These are phyloP conservation scores for Napeogenes inachia DNA, from an alignment of 2,888 invertebrate genomes.

Conservation along the genomic window DNA sequence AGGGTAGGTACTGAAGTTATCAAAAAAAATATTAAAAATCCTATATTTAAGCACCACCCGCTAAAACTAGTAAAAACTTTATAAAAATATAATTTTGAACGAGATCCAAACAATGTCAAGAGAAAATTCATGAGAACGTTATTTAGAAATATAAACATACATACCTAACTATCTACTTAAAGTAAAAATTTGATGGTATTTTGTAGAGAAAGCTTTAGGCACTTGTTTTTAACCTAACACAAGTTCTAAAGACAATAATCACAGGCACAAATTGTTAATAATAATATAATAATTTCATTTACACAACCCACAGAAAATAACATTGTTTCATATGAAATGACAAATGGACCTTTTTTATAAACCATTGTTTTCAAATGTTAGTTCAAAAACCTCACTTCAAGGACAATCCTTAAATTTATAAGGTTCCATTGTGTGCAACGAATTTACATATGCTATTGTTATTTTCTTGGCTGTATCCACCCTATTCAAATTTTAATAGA, in stretches of 20 bases:
- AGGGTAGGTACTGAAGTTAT: conserved; percentile 55
- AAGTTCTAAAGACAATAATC: conserved; percentile 29
- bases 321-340: conserved; percentile 13
- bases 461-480: conserved; percentile 25
- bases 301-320: conserved; percentile 1
- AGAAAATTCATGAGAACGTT: conserved; percentile 47
- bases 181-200: conserved; percentile 45
- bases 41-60: conserved; percentile 69
- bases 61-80: conserved; percentile 46
- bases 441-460: conserved; percentile 28
- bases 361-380: conserved; percentile 8
- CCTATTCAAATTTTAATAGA: conserved; percentile 10
- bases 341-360: conserved; percentile 13
- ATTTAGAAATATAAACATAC: conserved; percentile 47
- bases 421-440: conserved; percentile 25
- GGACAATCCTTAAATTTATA: conserved; percentile 21
- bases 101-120: conserved; percentile 59
- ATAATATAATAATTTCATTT: neutral
- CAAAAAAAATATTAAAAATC: conserved; percentile 44
- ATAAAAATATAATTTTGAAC: conserved; percentile 57
- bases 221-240: conserved; percentile 22
- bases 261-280: conserved; percentile 17
- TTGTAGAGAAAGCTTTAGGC: conserved; percentile 17
- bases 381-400: conserved; percentile 26
- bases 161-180: conserved; percentile 59